phyloP scores from a whole-genome alignment of 2,113 vertebrate species.

The Columba livia region DNA sequence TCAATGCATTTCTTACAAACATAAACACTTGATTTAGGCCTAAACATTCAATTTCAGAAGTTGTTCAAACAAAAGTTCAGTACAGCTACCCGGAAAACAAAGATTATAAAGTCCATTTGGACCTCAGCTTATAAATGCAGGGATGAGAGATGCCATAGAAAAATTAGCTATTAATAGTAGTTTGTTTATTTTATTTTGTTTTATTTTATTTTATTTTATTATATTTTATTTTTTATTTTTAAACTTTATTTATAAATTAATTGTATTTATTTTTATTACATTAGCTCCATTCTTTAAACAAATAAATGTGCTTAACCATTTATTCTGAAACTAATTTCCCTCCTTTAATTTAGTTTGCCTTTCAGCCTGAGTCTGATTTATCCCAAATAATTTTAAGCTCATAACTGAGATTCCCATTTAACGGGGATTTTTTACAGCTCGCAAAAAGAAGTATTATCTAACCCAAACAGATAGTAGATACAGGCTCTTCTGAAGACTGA shows the following conservation, averaged over 20 bases:
- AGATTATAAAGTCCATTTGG: neutral
- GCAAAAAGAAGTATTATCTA: neutral
- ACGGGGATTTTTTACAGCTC: neutral
- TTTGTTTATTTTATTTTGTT: neutral
- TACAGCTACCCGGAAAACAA: neutral
- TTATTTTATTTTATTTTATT: neutral
- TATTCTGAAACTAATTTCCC: neutral
- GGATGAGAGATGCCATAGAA: neutral
- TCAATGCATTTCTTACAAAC: neutral
- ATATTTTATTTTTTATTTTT: neutral
- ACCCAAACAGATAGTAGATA: neutral
- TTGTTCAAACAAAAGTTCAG: neutral
- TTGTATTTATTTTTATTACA: neutral
- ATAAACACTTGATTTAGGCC: neutral
- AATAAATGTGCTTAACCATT: neutral
- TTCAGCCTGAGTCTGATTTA: neutral
- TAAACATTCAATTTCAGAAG: neutral
- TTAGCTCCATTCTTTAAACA: neutral
- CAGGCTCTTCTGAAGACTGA: neutral
- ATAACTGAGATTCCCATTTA: neutral
- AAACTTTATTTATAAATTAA: too few species aligned
- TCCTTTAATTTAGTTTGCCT: neutral
- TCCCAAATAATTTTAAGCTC: neutral
- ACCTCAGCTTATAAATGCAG: neutral
- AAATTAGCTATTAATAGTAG: neutral